Percentiles rank a stretch among this genome's conserved stretches.
phyloP scores from a whole-genome alignment of 1,140 invertebrate genomes.

The Apis cerana region DNA sequence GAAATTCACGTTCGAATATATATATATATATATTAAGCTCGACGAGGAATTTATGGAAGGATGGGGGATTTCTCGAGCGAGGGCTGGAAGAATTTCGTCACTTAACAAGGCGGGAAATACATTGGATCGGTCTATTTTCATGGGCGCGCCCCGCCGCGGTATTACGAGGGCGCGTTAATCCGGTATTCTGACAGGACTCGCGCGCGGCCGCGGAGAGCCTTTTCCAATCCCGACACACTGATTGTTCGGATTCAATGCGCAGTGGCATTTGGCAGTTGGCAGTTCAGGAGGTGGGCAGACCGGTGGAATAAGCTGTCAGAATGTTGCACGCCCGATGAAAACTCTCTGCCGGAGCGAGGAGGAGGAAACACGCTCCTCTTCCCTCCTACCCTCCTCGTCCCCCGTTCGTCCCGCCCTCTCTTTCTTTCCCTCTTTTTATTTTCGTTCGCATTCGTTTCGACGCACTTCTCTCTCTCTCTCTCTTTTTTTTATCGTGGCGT shows the following conservation, averaged over 20 bases:
- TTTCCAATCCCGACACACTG: constrained; percentile 75
- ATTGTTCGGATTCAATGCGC: constrained; percentile 77
- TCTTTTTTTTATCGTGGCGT: too few species aligned
- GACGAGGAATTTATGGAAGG: too few species aligned
- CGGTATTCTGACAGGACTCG: constrained; percentile 63
- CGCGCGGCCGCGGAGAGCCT: constrained; percentile 53
- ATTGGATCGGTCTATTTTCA: constrained; percentile 62
- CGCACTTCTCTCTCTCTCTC: constrained; percentile 28
- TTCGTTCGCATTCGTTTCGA: constrained; percentile 48
- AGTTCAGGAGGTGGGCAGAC: constrained; percentile 64
- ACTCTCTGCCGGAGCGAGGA: constrained; percentile 52
- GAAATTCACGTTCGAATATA: too few species aligned
- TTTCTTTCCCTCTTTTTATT: constrained; percentile 18
- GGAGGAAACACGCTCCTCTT: constrained; percentile 59
- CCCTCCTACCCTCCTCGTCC: constrained; percentile 21
- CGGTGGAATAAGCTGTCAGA: constrained; percentile 76
- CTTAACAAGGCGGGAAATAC: constrained; percentile 43
- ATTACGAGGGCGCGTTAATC: constrained; percentile 73
- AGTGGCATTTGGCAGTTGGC: constrained; percentile 71
- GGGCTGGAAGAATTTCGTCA: constrained; percentile 38
- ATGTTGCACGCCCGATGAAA: constrained; percentile 60
- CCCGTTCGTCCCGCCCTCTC: neutral
- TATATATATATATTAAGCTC: too few species aligned
- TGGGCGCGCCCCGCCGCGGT: constrained; percentile 49
- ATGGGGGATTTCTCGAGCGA: too few species aligned